Base-by-base conservation (phyloP, 2,113 vertebrate genomes). In the Polyodon spathula region DNA sequence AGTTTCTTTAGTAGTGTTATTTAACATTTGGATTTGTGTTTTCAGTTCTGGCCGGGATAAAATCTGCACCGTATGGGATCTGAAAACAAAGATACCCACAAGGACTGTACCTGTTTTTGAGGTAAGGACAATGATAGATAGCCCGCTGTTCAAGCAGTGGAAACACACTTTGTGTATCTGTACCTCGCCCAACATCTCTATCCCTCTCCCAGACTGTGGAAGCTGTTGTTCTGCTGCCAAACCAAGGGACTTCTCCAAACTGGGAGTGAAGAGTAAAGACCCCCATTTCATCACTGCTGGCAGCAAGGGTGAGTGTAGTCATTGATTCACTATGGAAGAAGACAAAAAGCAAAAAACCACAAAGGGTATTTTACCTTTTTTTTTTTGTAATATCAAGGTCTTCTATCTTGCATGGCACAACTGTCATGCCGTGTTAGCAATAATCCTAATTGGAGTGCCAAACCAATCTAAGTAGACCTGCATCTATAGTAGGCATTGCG, bases 211-310 rank as follows among this genome's bases (percentile, higher is more conserved):
- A 90, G 88, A 70, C 87, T 0, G 87, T 94, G 52, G 96, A 98
- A 66, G 78, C 90, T 0, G 88, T 86, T 0, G 58, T 92, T 6
- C 11, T 95, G 58, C 67, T 99, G n/a, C 88, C 93, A 0, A 67
- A 83, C 11, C 72, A 76, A 6, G 63, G 2, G 84, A 87, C 43
- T 81, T 88, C 67, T 89, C 91, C 6, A 44, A 81, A 1, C 75
- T 96, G n/a, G 92, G 91, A 0, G 84, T 94, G 52, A 89, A 80
- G 75, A 85, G 73, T 1, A 17, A 72, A 1, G 86, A 81, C 27
- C 60, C 92, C 51, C 88, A 93, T 73, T 94, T 99, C 59, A 69
- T 98, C 67, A 98, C 96, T 2, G 96, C 95, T 3, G 96, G 96
- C 15, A 89, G 87, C 81, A 97, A 93, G 90, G 95, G 96, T 95